phyloP scores from a whole-genome alignment of 1,140 invertebrate species.

The Drosophila lini region DNA sequence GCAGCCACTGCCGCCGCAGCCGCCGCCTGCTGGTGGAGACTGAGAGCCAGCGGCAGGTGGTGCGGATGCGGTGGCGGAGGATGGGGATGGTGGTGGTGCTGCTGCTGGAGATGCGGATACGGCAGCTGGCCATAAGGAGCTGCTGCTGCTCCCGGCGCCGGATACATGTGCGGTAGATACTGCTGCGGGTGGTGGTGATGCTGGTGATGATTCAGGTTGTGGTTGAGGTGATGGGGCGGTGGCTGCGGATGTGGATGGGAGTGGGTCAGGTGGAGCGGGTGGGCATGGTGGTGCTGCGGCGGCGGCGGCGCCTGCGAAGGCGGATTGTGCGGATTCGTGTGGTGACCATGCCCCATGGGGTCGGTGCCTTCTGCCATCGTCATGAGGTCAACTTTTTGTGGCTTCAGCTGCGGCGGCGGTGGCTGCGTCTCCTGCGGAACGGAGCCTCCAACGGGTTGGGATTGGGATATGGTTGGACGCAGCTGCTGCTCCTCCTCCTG shows the following conservation, averaged over 20 bases:
- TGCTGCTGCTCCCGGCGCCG: slow-evolving; percentile 47
- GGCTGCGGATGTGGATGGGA: slow-evolving; percentile 42
- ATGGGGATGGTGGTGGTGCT: slow-evolving; percentile 15
- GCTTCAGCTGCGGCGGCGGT: slow-evolving; percentile 36
- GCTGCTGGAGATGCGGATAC: slow-evolving; percentile 72
- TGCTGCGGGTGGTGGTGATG: slow-evolving; percentile 55
- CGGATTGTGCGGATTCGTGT: slow-evolving; percentile 73
- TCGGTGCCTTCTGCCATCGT: slow-evolving; percentile 85
- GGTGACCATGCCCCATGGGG: slow-evolving; percentile 84
- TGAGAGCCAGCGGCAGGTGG: slow-evolving; percentile 54
- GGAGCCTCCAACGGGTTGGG: slow-evolving; percentile 26
- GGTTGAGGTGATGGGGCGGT: slow-evolving; percentile 34
- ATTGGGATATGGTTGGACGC: background rate
- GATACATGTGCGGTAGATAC: slow-evolving; percentile 58
- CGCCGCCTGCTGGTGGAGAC: slow-evolving; percentile 54
- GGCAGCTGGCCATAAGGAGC: slow-evolving; percentile 62
- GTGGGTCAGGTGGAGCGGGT: slow-evolving; percentile 60
- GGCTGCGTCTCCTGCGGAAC: slow-evolving; percentile 26
- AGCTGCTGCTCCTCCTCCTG: background rate
- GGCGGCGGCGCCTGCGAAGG: slow-evolving; percentile 54
- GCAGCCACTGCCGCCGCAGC: slow-evolving; percentile 69
- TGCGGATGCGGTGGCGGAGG: slow-evolving; percentile 24
- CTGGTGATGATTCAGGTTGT: slow-evolving; percentile 44
- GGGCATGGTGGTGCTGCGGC: slow-evolving; percentile 61
- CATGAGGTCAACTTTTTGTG: slow-evolving; percentile 83